These are phyloP conservation scores for Porites rus DNA, from an alignment of 92 coral and sea anemone species.

Conservation along the genomic window DNA sequence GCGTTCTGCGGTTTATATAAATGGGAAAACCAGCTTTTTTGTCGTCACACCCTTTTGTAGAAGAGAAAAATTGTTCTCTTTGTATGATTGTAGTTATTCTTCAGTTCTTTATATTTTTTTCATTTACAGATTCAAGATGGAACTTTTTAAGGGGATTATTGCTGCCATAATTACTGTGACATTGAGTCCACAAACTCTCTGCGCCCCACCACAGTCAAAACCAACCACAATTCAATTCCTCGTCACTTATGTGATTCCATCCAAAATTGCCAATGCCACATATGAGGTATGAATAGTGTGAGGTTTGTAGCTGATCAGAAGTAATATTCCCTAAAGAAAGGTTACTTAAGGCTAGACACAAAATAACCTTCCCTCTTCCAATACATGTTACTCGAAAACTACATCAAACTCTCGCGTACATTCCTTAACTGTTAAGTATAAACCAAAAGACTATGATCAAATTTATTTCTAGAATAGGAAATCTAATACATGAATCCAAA, in stretches of 20 bases:
- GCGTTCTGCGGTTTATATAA: no score
- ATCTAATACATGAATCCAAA: no score
- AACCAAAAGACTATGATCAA: not conserved
- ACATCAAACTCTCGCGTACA: not conserved
- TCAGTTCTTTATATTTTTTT: not conserved
- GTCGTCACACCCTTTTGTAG: not conserved
- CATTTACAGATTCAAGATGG: conserved; percentile 5
- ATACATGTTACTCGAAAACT: not conserved
- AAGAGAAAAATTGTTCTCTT: no score
- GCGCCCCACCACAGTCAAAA: conserved; percentile 1
- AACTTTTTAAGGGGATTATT: not conserved
- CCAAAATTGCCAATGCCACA: not conserved
- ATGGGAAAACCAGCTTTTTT: not conserved
- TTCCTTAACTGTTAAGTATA: not conserved
- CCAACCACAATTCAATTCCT: not conserved
- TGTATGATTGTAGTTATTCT: not conserved
- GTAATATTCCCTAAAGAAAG: not conserved
- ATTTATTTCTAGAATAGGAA: not conserved
- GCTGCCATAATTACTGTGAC: conserved; percentile 5
- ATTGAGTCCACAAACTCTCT: not conserved
- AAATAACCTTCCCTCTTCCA: no score
- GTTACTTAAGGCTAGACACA: no score
- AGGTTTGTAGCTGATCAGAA: not conserved
- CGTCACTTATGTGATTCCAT: not conserved
- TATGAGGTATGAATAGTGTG: conserved; percentile 4